phyloP scores from a whole-genome alignment of 2,888 invertebrate species.

The Marasmarcha lunaedactyla region DNA sequence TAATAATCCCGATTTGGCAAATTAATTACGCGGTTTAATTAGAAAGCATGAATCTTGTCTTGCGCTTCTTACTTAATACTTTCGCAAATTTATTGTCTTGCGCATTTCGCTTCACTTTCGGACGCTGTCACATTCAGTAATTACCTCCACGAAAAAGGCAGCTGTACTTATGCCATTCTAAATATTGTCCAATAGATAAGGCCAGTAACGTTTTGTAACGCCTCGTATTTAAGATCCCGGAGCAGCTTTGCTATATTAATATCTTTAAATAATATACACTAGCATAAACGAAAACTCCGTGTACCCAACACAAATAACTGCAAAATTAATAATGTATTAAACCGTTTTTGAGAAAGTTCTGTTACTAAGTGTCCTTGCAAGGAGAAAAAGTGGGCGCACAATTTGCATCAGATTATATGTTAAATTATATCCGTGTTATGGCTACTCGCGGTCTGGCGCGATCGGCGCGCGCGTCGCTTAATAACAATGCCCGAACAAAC shows the following conservation, averaged over 20 bases:
- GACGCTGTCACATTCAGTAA: too few relatives aligned
- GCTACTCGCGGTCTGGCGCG: not conserved
- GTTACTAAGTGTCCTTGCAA: not conserved
- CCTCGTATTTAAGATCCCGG: too few relatives aligned
- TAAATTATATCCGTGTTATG: constrained; percentile 40
- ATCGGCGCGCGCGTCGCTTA: not conserved
- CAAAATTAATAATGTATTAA: too few relatives aligned
- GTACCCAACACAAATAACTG: too few relatives aligned
- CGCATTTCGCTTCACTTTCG: too few relatives aligned
- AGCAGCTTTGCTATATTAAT: too few relatives aligned
- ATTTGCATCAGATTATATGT: constrained; percentile 48
- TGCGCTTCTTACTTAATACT: not conserved
- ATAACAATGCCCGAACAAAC: too few relatives aligned
- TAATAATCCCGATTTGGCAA: constrained; percentile 1
- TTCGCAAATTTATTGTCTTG: constrained; percentile 1
- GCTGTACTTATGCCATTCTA: not conserved
- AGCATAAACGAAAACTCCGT: not conserved
- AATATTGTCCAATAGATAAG: too few relatives aligned
- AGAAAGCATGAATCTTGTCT: constrained; percentile 25
- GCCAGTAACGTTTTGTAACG: too few relatives aligned
- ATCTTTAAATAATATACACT: too few relatives aligned
- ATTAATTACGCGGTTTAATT: constrained; percentile 23
- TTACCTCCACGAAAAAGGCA: too few relatives aligned
- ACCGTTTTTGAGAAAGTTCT: not conserved
- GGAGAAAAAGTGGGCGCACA: constrained; percentile 15